Percentiles rank a stretch among this genome's conserved stretches.
Evolutionary conservation across 2,113 vertebrate species (phyloP).

Genomic region (Heterotis niloticus): DNA sequence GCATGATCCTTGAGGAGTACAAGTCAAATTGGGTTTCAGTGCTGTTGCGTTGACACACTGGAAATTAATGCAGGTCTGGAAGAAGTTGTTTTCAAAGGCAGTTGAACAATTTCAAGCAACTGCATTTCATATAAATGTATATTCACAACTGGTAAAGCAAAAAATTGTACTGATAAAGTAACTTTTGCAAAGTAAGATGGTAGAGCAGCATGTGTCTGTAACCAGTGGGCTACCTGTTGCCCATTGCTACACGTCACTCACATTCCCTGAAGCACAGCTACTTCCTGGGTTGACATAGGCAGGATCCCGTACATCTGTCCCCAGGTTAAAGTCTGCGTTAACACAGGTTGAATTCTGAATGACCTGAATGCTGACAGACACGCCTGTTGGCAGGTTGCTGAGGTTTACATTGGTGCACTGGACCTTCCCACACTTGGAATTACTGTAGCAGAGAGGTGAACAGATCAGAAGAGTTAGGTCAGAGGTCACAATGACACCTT

Average conservation of each 20-base stretch:
- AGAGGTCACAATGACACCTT: neutral
- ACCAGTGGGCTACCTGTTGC: no score
- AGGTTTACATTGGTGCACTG: constrained; percentile 69
- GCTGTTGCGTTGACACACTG: constrained; percentile 65
- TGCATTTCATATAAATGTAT: no score
- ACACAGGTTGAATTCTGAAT: constrained; percentile 50
- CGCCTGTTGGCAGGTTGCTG: constrained; percentile 42
- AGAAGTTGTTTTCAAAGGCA: neutral
- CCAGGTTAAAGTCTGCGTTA: constrained; percentile 74
- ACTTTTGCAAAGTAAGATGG: neutral
- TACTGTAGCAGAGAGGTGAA: constrained; percentile 47
- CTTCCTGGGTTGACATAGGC: constrained; percentile 74
- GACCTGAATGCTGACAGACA: constrained; percentile 38
- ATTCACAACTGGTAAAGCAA: no score
- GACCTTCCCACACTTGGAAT: constrained; percentile 78
- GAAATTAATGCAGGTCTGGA: constrained; percentile 70
- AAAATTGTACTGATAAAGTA: neutral
- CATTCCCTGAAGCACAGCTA: constrained; percentile 70
- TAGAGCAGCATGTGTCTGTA: no score
- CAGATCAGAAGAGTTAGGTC: neutral
- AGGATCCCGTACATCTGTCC: constrained; percentile 76
- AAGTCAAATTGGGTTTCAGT: constrained; percentile 64
- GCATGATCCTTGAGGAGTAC: constrained; percentile 66
- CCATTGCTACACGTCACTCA: constrained; percentile 34
- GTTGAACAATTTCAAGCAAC: no score